These are phyloP conservation scores for Nannospalax galili DNA, from an alignment of 2,113 vertebrate species.

Conservation along the genomic window DNA sequence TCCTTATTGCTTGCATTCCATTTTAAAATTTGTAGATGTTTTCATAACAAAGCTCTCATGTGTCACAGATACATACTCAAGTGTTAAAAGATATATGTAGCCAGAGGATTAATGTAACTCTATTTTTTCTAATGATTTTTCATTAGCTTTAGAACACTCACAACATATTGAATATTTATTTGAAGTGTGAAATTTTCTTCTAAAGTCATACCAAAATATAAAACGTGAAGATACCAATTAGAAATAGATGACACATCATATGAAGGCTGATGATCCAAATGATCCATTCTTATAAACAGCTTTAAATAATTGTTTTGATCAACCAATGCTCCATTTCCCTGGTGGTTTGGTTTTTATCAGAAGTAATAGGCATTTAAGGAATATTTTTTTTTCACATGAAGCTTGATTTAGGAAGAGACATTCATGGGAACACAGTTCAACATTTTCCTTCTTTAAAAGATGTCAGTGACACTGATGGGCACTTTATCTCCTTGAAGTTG, in stretches of 20 bases:
- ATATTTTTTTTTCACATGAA: constrained; percentile 48
- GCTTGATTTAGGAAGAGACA: constrained; percentile 35
- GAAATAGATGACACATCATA: background rate
- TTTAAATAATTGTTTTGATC: constrained; percentile 46
- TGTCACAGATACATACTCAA: background rate
- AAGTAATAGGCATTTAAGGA: constrained; percentile 64
- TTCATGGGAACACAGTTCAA: constrained; percentile 60
- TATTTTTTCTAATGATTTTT: background rate
- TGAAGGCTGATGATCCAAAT: background rate
- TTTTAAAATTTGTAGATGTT: constrained; percentile 14
- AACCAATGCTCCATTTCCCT: background rate
- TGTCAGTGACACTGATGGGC: constrained; percentile 52
- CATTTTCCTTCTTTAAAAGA: constrained; percentile 74
- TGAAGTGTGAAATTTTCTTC: background rate
- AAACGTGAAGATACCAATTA: constrained; percentile 36
- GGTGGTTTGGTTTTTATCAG: background rate
- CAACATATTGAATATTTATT: background rate
- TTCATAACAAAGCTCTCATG: background rate
- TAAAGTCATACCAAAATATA: background rate
- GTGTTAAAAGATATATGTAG: background rate
- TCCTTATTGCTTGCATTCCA: background rate
- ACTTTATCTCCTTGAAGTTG: constrained; percentile 59
- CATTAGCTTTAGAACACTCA: background rate
- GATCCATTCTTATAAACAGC: background rate
- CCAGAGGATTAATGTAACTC: background rate